Evolutionary conservation across 1,140 invertebrate genomes (phyloP).

Genomic region (Nasonia longicornis): DNA sequence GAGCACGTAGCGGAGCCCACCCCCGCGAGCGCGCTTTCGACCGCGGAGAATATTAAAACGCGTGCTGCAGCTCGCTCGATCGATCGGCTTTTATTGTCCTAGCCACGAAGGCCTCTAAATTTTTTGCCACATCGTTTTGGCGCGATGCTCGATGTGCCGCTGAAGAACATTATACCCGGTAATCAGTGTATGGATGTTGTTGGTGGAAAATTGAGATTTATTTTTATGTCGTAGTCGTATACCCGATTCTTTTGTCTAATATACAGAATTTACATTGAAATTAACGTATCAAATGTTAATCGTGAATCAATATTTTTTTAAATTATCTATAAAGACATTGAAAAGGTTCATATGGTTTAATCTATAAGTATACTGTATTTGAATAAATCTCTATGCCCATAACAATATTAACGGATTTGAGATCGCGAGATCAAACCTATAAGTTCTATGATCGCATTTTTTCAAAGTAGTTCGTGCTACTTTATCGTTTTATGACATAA

Average conservation of each 20-base stretch:
- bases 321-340: too few species aligned
- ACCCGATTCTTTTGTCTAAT: too few species aligned
- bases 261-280: too few species aligned
- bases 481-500: neutral
- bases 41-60: constrained; percentile 27
- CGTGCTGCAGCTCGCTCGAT: neutral
- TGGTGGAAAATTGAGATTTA: neutral
- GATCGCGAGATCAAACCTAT: too few species aligned
- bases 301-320: too few species aligned
- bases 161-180: neutral
- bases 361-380: too few species aligned
- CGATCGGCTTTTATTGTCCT: constrained; percentile 6
- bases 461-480: neutral
- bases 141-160: too few species aligned
- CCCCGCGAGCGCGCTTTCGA: neutral
- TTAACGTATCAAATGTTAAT: too few species aligned
- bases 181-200: neutral
- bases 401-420: neutral
- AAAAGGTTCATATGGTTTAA: too few species aligned
- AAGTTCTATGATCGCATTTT: too few species aligned
- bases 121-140: neutral
- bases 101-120: neutral
- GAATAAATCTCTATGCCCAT: neutral
- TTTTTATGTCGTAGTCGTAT: too few species aligned
- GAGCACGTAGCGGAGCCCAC: constrained; percentile 23